Conservation (phyloP, 2,113 vertebrate genomes). For the Trochalopteron elliotii region DNA sequence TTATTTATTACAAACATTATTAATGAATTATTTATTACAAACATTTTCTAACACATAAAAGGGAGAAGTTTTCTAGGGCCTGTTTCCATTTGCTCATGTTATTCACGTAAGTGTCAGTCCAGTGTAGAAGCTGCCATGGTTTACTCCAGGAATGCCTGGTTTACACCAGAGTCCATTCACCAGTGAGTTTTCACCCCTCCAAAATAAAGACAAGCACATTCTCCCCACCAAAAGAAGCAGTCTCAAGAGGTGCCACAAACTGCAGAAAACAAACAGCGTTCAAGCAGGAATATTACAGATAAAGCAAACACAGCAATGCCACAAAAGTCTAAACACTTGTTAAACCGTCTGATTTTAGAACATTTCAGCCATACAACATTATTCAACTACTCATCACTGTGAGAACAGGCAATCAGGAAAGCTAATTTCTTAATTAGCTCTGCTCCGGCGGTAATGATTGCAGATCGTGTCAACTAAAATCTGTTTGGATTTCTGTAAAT, state of each 20-base stretch:
- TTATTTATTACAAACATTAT: slow-evolving; percentile 47
- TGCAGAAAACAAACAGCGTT: slow-evolving; percentile 56
- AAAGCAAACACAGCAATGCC: slow-evolving; percentile 74
- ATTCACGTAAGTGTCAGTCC: neutral
- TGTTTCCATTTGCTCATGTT: neutral
- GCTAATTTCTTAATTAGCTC: slow-evolving; percentile 93
- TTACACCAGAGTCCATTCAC: neutral
- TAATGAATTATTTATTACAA: slow-evolving; percentile 49
- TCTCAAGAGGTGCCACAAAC: slow-evolving; percentile 32
- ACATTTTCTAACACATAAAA: neutral
- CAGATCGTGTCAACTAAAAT: slow-evolving; percentile 91
- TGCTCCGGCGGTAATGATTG: slow-evolving; percentile 91
- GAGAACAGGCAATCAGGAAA: slow-evolving; percentile 91
- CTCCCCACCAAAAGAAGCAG: slow-evolving; percentile 3
- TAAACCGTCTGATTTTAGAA: slow-evolving; percentile 81
- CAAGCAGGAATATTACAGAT: slow-evolving; percentile 62
- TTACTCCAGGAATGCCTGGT: neutral
- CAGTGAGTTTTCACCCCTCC: neutral
- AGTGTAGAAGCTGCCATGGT: neutral
- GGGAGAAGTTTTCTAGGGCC: neutral
- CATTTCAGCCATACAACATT: slow-evolving; percentile 84
- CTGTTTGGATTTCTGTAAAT: slow-evolving; percentile 94
- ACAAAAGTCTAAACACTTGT: slow-evolving; percentile 80
- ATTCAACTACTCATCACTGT: slow-evolving; percentile 88
- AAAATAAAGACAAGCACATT: neutral